phyloP scores from a whole-genome alignment of 2,113 vertebrate species.

The Gasterosteus nipponicus region DNA sequence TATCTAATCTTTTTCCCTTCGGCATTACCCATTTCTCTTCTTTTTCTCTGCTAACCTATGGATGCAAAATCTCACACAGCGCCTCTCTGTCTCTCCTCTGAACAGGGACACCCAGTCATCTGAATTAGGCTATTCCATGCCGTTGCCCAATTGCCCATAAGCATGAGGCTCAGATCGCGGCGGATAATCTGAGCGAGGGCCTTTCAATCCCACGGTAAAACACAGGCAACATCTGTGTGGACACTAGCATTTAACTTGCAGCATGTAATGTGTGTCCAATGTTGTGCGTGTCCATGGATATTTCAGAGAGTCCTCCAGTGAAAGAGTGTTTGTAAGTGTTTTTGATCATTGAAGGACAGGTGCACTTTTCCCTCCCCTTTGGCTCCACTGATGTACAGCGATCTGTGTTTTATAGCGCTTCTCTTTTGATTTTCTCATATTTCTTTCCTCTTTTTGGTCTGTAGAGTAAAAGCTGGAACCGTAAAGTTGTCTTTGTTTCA shows the following conservation, averaged over 20 bases:
- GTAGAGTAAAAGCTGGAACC: background rate
- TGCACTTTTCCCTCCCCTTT: slow-evolving; percentile 3
- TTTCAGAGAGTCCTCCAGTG: background rate
- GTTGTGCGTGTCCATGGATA: background rate
- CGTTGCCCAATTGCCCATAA: slow-evolving; percentile 71
- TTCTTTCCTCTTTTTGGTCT: background rate
- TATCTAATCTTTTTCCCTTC: slow-evolving; percentile 19
- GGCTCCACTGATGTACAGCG: slow-evolving; percentile 21
- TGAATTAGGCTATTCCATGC: slow-evolving; percentile 68
- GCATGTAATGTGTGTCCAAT: slow-evolving; percentile 3
- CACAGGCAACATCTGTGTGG: slow-evolving; percentile 27
- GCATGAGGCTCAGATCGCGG: slow-evolving; percentile 47
- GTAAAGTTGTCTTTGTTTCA: slow-evolving; percentile 5
- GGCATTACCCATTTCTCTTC: slow-evolving; percentile 6
- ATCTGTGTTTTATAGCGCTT: slow-evolving; percentile 13
- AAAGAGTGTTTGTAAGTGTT: slow-evolving; percentile 1
- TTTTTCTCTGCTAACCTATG: slow-evolving; percentile 7
- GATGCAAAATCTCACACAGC: slow-evolving; percentile 1
- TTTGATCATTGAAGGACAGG: slow-evolving; percentile 37
- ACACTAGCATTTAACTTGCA: slow-evolving; percentile 10
- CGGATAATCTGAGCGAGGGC: slow-evolving; percentile 40
- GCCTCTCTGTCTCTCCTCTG: slow-evolving; percentile 15
- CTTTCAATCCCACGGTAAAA: slow-evolving; percentile 50
- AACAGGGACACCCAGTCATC: slow-evolving; percentile 57
- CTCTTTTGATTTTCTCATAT: background rate